Percentiles rank a stretch among this genome's conserved stretches.
These are phyloP conservation scores for Colistium nudipinnis DNA, from an alignment of 2,113 vertebrate species.

Conservation along the genomic window DNA sequence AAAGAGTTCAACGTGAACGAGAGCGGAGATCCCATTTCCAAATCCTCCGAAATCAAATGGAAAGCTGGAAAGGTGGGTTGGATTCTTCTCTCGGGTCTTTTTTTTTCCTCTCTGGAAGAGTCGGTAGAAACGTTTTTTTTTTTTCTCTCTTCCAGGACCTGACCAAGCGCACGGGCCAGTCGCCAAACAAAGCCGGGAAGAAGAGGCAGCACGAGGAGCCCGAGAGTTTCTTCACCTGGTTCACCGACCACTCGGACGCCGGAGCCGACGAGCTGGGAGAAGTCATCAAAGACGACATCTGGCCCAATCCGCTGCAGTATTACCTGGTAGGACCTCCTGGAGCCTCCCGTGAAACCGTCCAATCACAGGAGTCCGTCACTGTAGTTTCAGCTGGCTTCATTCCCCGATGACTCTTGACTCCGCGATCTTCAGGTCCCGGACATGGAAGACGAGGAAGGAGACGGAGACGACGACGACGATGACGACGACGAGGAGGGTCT, in stretches of 20 bases:
- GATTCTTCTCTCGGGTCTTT: neutral
- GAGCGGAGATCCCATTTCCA: conserved; percentile 96
- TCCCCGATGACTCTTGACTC: no score
- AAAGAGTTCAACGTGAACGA: conserved; percentile 99
- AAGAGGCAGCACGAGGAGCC: conserved; percentile 98
- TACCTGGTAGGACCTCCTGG: conserved; percentile 86
- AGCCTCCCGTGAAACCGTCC: no score
- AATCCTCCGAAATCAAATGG: conserved; percentile 99
- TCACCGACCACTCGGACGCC: conserved; percentile 95
- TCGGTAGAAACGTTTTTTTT: neutral
- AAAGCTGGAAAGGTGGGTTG: conserved; percentile 91
- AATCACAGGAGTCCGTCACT: no score
- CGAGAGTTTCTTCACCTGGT: conserved; percentile 99
- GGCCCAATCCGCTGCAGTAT: conserved; percentile 98
- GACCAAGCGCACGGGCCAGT: conserved; percentile 94
- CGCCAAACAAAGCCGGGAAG: conserved; percentile 94
- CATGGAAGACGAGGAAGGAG: conserved; percentile 97
- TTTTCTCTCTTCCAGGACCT: conserved; percentile 84
- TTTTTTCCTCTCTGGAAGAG: neutral
- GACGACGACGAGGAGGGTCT: conserved; percentile 96
- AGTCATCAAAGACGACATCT: conserved; percentile 98
- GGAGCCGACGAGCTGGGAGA: conserved; percentile 96
- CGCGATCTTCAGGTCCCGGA: conserved; percentile 92
- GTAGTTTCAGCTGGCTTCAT: no score
- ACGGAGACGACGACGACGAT: conserved; percentile 89